Evolutionary conservation across 2,888 invertebrate genomes (phyloP).

Genomic region (Leptinotarsa rubiginosa): DNA sequence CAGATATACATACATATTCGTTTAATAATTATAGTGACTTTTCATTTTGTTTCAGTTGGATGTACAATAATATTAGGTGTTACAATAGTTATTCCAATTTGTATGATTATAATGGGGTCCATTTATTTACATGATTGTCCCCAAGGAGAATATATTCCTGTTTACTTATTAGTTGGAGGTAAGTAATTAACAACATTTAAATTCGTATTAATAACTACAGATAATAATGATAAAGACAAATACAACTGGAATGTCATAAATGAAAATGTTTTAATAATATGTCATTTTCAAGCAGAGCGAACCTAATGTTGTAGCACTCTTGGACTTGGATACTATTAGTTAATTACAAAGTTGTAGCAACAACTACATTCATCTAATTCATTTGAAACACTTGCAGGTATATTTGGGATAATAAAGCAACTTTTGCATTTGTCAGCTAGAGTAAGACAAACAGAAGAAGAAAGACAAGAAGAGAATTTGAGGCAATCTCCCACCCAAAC

Average conservation of each 20-base stretch:
- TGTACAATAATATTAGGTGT: constrained; percentile 74
- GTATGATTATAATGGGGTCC: constrained; percentile 77
- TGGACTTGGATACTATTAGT: neutral
- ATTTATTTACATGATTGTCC: constrained; percentile 75
- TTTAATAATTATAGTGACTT: neutral
- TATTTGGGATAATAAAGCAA: constrained; percentile 75
- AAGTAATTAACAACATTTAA: constrained; percentile 43
- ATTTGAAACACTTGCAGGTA: constrained; percentile 62
- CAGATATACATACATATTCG: neutral
- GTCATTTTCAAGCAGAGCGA: too few relatives aligned
- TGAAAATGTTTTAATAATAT: too few relatives aligned
- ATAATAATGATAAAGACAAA: too few relatives aligned
- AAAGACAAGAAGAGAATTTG: constrained; percentile 69
- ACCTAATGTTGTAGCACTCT: too few relatives aligned
- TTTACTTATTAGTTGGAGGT: constrained; percentile 76
- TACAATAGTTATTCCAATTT: constrained; percentile 74
- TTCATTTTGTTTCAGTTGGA: constrained; percentile 68
- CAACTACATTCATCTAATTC: neutral
- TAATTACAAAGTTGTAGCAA: neutral
- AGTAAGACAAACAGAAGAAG: constrained; percentile 69
- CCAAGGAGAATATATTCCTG: constrained; percentile 75
- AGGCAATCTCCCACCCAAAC: constrained; percentile 70
- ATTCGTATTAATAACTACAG: too few relatives aligned
- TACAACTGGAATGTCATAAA: too few relatives aligned
- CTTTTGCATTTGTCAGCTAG: constrained; percentile 71